Evolutionary conservation across 2,113 vertebrate species (phyloP), one percentile per base, ranked within the genome.

Genomic region (Pomatorhinus ruficollis): DNA sequence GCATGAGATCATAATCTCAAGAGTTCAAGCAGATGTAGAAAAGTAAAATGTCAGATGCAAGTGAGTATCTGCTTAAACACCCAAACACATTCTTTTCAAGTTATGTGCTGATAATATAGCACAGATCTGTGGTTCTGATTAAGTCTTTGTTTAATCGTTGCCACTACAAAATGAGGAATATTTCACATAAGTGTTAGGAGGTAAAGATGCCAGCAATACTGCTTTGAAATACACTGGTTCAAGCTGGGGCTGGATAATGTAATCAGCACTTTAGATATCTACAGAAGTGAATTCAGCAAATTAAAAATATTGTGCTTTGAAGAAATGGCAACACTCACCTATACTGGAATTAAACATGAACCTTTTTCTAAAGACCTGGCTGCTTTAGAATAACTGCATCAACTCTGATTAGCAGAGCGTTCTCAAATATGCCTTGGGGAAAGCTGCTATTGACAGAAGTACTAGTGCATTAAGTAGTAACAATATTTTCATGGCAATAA

Each of bases 401-500:
- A 97, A 70, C 19, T 69, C 74, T 64, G 91, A 94, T 80, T 94
- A 97, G 87, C 96, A 69, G 85, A 79, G 79, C 83, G 12, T 96
- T 96, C 83, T 89, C 91, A 97, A 90, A 88, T 35, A 54, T 89
- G 96, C 97, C 91, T 96, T 85, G 63, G 96, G 97, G 97, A 97
- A 97, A 95, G 86, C 79, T 94, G 92, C 89, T 97, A 96, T 97
- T 97, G 96, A 97, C 96, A 97, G 96, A 98, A 97, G 93, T 95
- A 88, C 90, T 45, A 87, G 74, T 95, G 94, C 96, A 81, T 97
- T 96, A 97, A 98, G 89, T 96, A 96, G 92, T 87, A 97, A 97
- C 96, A 96, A 79, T 97, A 96, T 96, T 98, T 97, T 97, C 94
- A 95, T 97, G 96, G 87, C 96, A 96, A 96, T 95, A 97, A 97